Percentiles rank a stretch among this genome's conserved stretches.
These are phyloP conservation scores for Eupithecia insigniata DNA, from an alignment of 2,888 invertebrate genomes.

Conservation along the genomic window DNA sequence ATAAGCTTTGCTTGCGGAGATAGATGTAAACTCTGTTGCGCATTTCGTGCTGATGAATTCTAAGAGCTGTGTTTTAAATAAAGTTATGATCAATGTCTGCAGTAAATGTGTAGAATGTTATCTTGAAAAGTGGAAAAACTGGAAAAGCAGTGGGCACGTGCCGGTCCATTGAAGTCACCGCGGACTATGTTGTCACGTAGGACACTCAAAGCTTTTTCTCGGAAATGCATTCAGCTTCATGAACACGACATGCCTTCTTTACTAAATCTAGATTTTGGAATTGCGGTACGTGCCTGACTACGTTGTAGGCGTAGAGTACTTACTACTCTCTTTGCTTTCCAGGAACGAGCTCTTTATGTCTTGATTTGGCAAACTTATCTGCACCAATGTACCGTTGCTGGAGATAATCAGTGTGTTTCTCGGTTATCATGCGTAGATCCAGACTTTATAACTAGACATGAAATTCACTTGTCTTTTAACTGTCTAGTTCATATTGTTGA, in stretches of 20 bases:
- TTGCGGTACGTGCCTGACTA: slow-evolving; percentile 70
- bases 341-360: slow-evolving; percentile 50
- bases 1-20: slow-evolving; percentile 32
- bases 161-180: slow-evolving; percentile 67
- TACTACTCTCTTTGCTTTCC: slow-evolving; percentile 50
- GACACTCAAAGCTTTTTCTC: slow-evolving; percentile 62
- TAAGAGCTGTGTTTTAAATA: slow-evolving; percentile 49
- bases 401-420: slow-evolving; percentile 43
- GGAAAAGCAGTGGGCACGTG: slow-evolving; percentile 61
- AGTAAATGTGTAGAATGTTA: slow-evolving; percentile 46
- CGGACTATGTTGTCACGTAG: slow-evolving; percentile 64
- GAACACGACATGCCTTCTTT: slow-evolving; percentile 62
- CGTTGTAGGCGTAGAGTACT: slow-evolving; percentile 59
- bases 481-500: neutral
- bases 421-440: slow-evolving; percentile 42
- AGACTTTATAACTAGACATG: slow-evolving; percentile 34
- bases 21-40: slow-evolving; percentile 21
- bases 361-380: slow-evolving; percentile 53
- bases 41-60: slow-evolving; percentile 32
- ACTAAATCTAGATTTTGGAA: slow-evolving; percentile 74
- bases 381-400: slow-evolving; percentile 36
- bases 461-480: neutral
- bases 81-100: slow-evolving; percentile 47
- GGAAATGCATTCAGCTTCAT: slow-evolving; percentile 70
- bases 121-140: slow-evolving; percentile 57